These are phyloP conservation scores for Drosophila nigromelanica DNA, from an alignment of 1,140 invertebrate genomes.

Conservation along the genomic window DNA sequence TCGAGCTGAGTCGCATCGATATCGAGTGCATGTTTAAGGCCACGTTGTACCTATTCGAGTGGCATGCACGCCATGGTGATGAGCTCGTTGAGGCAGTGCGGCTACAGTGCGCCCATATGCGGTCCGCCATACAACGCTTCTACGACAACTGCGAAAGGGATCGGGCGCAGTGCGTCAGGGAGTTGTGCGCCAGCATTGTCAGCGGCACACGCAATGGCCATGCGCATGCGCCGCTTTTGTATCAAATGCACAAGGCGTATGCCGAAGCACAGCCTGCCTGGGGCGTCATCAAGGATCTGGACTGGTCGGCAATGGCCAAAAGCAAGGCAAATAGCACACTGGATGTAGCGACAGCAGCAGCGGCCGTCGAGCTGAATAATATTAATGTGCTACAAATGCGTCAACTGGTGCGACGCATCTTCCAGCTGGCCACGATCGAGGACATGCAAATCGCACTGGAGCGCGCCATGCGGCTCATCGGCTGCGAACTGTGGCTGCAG, in stretches of 20 bases:
- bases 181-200: conserved; percentile 50
- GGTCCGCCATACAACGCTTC: conserved; percentile 20
- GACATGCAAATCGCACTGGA: conserved; percentile 48
- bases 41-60: conserved; percentile 59
- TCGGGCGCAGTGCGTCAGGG: conserved; percentile 21
- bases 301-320: conserved; percentile 46
- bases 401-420: conserved; percentile 54
- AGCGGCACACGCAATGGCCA: conserved; percentile 45
- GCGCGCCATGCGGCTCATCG: conserved; percentile 35
- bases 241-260: conserved; percentile 44
- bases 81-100: conserved; percentile 42
- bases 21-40: conserved; percentile 62
- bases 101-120: conserved; percentile 1
- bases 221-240: conserved; percentile 38
- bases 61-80: conserved; percentile 44
- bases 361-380: conserved; percentile 18
- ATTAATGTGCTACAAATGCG: conserved; percentile 54
- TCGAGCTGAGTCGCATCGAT: conserved; percentile 37
- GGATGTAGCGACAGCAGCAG: conserved; percentile 5
- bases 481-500: conserved; percentile 47
- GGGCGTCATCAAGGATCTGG: conserved; percentile 48
- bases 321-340: conserved; percentile 11
- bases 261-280: conserved; percentile 50
- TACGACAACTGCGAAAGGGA: conserved; percentile 14
- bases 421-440: conserved; percentile 23